Conservation (phyloP, 2,113 vertebrate species). For the Anguilla rostrata region DNA sequence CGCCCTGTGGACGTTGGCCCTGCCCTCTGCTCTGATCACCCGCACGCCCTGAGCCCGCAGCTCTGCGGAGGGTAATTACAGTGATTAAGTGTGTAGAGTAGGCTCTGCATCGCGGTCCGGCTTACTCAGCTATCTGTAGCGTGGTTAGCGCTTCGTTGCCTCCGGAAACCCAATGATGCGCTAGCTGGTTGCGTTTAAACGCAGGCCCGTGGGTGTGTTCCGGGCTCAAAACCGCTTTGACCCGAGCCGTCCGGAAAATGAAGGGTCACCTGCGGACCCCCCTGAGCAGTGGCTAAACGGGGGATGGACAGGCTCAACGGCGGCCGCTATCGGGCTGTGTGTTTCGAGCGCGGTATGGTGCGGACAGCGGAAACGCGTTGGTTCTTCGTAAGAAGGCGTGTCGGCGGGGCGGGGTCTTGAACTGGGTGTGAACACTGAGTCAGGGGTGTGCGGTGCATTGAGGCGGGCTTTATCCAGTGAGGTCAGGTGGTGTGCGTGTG, state of each 20-base stretch:
- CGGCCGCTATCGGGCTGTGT: too few species aligned
- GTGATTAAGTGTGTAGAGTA: slow-evolving; percentile 13
- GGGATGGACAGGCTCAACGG: background rate
- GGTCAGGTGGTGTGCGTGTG: too few species aligned
- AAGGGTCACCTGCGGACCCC: background rate
- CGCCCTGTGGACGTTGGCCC: background rate
- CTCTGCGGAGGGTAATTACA: background rate
- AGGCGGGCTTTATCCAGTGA: too few species aligned
- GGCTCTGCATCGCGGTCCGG: background rate
- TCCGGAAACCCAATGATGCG: background rate
- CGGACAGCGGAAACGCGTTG: too few species aligned
- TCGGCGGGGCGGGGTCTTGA: too few species aligned
- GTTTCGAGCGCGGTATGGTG: too few species aligned
- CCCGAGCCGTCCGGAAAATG: background rate
- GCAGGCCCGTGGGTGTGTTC: background rate
- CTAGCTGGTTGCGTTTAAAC: slow-evolving; percentile 17
- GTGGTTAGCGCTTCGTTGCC: slow-evolving; percentile 15
- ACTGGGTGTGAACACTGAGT: too few species aligned
- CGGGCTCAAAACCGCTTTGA: background rate
- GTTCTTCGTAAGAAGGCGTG: too few species aligned
- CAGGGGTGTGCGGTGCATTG: too few species aligned
- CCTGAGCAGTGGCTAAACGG: background rate
- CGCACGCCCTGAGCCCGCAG: slow-evolving; percentile 4
- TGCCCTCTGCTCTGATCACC: background rate
- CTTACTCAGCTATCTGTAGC: slow-evolving; percentile 17